phyloP scores from a whole-genome alignment of 2,113 vertebrate genomes.

The Sapayoa aenigma region DNA sequence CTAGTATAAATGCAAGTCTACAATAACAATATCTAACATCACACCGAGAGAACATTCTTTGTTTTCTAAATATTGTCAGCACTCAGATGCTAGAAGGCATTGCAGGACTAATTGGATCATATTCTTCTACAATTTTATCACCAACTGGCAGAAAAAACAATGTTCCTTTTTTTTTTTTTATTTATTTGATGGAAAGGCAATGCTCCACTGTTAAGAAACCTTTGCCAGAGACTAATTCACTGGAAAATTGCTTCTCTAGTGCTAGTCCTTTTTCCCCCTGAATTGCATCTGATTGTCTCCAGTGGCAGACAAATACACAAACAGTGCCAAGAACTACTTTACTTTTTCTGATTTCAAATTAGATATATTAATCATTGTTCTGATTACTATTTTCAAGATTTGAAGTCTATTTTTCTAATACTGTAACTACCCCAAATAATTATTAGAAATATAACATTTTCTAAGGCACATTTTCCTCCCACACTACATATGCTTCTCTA shows the following conservation, averaged over 20 bases:
- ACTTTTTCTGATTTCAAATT: not conserved
- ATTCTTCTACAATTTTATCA: not conserved
- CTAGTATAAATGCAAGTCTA: not conserved
- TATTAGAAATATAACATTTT: not conserved
- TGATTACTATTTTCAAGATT: not conserved
- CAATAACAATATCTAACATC: not conserved
- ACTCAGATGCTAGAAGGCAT: not conserved
- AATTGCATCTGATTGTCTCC: not conserved
- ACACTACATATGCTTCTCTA: not conserved
- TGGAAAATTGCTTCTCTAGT: constrained; percentile 25
- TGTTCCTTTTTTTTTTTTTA: not conserved
- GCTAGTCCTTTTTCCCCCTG: not conserved
- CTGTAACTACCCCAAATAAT: not conserved
- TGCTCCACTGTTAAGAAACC: not conserved
- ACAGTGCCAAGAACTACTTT: not conserved
- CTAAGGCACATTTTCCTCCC: not conserved
- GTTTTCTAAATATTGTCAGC: not conserved
- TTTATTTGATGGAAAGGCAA: not conserved
- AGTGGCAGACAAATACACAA: not conserved
- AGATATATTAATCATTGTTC: not conserved
- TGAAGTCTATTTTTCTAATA: not conserved
- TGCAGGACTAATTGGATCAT: not conserved
- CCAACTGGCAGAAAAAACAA: not conserved
- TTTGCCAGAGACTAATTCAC: constrained; percentile 23
- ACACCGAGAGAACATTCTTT: not conserved